phyloP scores from a whole-genome alignment of 2,888 invertebrate genomes.

The Athalia cordata region DNA sequence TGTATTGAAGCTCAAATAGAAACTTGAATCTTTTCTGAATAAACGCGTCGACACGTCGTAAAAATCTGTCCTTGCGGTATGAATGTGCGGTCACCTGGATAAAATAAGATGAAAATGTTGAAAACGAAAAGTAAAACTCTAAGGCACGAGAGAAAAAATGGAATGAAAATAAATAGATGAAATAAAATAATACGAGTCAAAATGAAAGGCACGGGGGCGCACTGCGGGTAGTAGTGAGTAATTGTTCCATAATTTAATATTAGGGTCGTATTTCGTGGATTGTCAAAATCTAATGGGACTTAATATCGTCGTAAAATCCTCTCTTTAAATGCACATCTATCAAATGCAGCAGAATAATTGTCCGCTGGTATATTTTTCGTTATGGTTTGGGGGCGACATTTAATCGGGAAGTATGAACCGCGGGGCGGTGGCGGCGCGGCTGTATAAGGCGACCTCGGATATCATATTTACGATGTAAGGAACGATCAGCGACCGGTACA shows the following conservation, averaged over 20 bases:
- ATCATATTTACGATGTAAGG: conserved; percentile 15
- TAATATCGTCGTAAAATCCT: conserved; percentile 33
- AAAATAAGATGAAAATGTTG: conserved; percentile 32
- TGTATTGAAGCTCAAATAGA: conserved; percentile 29
- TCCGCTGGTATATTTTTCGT: not conserved
- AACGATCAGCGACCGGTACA: conserved; percentile 24
- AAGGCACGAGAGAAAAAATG: conserved; percentile 42
- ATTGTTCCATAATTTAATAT: conserved; percentile 41
- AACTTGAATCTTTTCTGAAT: conserved; percentile 28
- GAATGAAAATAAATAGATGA: conserved; percentile 44
- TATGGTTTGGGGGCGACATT: conserved; percentile 15
- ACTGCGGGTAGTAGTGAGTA: conserved; percentile 45
- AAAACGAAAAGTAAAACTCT: conserved; percentile 46
- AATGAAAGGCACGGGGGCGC: not conserved
- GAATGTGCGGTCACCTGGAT: not conserved
- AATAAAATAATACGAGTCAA: not conserved
- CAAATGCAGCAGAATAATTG: conserved; percentile 15
- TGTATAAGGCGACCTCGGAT: conserved; percentile 6
- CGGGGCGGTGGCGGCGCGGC: not conserved
- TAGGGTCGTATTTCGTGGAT: conserved; percentile 37
- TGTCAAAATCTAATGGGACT: conserved; percentile 43
- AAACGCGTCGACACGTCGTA: conserved; percentile 42
- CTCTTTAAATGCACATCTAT: conserved; percentile 12
- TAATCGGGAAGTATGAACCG: not conserved
- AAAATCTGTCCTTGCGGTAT: conserved; percentile 10